Percentiles rank a stretch among this genome's conserved stretches.
Conservation (phyloP, 2,113 vertebrate genomes). For the Gopherus flavomarginatus region DNA sequence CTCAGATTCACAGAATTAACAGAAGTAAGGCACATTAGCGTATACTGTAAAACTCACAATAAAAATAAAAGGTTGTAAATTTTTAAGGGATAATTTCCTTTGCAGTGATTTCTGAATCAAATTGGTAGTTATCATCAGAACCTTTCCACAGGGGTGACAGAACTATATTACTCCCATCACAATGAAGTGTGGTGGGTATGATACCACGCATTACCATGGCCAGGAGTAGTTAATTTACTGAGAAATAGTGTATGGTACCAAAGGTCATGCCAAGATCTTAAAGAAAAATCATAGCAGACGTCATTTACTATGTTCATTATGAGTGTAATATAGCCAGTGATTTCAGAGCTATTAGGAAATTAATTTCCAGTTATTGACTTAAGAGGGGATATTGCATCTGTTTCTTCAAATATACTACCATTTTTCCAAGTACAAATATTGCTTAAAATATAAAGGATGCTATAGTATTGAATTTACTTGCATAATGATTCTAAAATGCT, state of each 20-base stretch:
- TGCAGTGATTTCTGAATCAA: constrained; percentile 34
- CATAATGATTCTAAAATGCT: constrained; percentile 75
- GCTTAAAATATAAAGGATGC: constrained; percentile 74
- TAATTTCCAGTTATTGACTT: constrained; percentile 72
- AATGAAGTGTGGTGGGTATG: constrained; percentile 38
- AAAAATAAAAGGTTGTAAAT: constrained; percentile 68
- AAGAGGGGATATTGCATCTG: constrained; percentile 72
- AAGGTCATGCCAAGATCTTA: constrained; percentile 8
- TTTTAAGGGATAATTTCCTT: constrained; percentile 68
- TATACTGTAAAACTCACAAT: constrained; percentile 80
- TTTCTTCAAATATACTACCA: constrained; percentile 58
- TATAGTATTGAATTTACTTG: constrained; percentile 67
- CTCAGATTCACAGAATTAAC: constrained; percentile 80
- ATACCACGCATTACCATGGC: constrained; percentile 16
- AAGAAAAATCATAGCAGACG: not conserved
- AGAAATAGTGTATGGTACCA: constrained; percentile 22
- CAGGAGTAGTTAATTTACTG: constrained; percentile 36
- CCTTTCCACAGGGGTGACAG: not conserved
- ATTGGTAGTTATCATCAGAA: constrained; percentile 36
- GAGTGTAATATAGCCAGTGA: not conserved
- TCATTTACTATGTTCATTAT: constrained; percentile 7
- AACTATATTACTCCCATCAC: not conserved
- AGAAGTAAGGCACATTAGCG: constrained; percentile 83
- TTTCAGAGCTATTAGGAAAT: constrained; percentile 47
- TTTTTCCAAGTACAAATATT: constrained; percentile 76